Evolutionary conservation across 2,888 invertebrate genomes (phyloP).

Genomic region (Pterostichus madidus): DNA sequence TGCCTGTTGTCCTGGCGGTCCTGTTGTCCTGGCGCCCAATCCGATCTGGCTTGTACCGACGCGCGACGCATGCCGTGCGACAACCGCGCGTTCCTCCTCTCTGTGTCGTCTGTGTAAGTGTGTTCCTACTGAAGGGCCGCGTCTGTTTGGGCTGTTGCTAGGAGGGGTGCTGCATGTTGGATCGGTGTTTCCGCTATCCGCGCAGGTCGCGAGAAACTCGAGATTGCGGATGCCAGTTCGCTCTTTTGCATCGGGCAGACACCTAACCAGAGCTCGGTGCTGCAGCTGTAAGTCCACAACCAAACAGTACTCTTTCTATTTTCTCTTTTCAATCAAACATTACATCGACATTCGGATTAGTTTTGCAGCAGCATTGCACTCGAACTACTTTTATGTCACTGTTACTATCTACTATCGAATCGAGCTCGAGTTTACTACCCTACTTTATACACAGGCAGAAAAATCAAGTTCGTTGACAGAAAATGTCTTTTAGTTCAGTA

Average conservation of each 20-base stretch:
- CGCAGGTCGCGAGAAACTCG: conserved; percentile 86
- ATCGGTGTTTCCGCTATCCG: conserved; percentile 93
- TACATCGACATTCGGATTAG: conserved; percentile 30
- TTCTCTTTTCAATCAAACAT: conserved; percentile 39
- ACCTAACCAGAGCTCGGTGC: conserved; percentile 78
- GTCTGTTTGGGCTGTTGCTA: conserved; percentile 71
- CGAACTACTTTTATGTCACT: conserved; percentile 5
- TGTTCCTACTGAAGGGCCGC: conserved; percentile 39
- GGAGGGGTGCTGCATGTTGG: conserved; percentile 92
- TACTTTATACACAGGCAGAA: no score
- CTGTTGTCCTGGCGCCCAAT: neutral
- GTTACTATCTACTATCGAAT: neutral
- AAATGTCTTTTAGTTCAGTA: no score
- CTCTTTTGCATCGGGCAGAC: conserved; percentile 91
- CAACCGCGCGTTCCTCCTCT: conserved; percentile 6
- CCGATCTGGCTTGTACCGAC: no score
- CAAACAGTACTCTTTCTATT: conserved; percentile 36
- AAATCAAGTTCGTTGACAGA: no score
- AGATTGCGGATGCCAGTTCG: conserved; percentile 95
- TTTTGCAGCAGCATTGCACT: conserved; percentile 35
- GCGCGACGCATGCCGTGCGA: neutral
- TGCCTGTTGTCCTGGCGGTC: conserved; percentile 10
- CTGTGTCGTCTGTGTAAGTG: conserved; percentile 27
- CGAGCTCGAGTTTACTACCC: no score
- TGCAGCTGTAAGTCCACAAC: conserved; percentile 60